Evolutionary conservation across 2,797 vertebrate genomes (phyloP).

Genomic region (Hybognathus amarus): DNA sequence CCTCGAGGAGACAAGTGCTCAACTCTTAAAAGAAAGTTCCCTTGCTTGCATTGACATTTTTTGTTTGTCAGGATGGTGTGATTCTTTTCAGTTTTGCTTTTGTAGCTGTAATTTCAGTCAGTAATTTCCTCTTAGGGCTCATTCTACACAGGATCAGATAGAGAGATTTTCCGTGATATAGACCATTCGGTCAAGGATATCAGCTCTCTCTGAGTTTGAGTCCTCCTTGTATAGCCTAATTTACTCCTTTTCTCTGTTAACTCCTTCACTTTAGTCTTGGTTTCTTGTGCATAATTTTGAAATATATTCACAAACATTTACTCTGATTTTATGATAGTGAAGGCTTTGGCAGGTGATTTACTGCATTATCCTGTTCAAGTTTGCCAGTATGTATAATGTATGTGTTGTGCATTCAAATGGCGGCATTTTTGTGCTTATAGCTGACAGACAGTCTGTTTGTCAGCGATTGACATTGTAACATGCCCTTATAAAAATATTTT

Average conservation of each 20-base stretch:
- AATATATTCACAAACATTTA: no score
- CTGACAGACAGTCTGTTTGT: constrained; percentile 7
- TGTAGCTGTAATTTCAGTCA: not conserved
- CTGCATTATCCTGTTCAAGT: not conserved
- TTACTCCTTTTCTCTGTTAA: not conserved
- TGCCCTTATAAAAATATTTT: not conserved
- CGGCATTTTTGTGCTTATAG: constrained; percentile 6
- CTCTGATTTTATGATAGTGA: constrained; percentile 7
- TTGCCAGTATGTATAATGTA: constrained; percentile 1
- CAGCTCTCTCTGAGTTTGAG: constrained; percentile 12
- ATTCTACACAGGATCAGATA: constrained; percentile 5
- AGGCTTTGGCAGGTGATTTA: not conserved
- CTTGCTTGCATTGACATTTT: not conserved
- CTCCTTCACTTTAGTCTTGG: not conserved
- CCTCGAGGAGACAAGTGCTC: constrained; percentile 24
- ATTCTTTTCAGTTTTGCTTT: not conserved
- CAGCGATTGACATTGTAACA: constrained; percentile 19
- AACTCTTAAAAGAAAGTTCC: constrained; percentile 28
- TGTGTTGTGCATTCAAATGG: constrained; percentile 1
- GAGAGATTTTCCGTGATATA: constrained; percentile 1
- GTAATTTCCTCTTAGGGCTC: constrained; percentile 20
- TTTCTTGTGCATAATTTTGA: not conserved
- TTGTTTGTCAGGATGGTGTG: constrained; percentile 8
- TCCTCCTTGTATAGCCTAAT: not conserved
- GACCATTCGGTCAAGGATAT: constrained; percentile 5